Percentiles rank a stretch among this genome's conserved stretches.
phyloP scores from a whole-genome alignment of 2,888 invertebrate genomes.

The Philonicus albiceps region DNA sequence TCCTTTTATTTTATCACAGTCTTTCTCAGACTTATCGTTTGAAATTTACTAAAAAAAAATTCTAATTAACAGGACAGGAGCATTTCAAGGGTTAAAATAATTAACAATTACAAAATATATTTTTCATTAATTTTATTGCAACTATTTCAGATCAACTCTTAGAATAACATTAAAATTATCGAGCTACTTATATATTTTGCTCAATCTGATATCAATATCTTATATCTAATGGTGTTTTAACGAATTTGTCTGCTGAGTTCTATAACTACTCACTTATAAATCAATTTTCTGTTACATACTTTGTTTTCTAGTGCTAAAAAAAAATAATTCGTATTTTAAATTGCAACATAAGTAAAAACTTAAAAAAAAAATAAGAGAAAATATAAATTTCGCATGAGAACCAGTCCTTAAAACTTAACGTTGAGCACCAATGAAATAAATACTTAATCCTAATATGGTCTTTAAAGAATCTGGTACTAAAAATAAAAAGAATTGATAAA shows the following conservation, averaged over 20 bases:
- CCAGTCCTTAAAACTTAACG: constrained; percentile 10
- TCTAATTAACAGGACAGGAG: no score
- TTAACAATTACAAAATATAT: background rate
- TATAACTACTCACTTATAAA: background rate
- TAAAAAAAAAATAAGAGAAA: no score
- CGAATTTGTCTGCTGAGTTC: constrained; percentile 2
- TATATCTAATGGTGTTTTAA: constrained; percentile 34
- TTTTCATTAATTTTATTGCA: constrained; percentile 2
- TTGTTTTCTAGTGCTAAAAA: background rate
- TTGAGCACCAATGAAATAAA: constrained; percentile 39
- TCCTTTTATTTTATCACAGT: no score
- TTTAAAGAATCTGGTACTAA: constrained; percentile 3
- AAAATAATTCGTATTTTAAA: background rate
- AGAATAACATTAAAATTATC: constrained; percentile 33
- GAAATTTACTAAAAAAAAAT: no score
- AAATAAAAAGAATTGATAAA: background rate
- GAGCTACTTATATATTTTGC: background rate
- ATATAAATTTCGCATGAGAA: background rate
- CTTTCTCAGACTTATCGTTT: no score
- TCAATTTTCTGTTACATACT: background rate
- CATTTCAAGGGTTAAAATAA: no score
- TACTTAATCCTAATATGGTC: constrained; percentile 20
- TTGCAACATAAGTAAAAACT: background rate
- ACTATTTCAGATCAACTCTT: constrained; percentile 37
- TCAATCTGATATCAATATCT: constrained; percentile 29